phyloP scores from a whole-genome alignment of 2,888 invertebrate species.

The Cyclophora albipunctata region DNA sequence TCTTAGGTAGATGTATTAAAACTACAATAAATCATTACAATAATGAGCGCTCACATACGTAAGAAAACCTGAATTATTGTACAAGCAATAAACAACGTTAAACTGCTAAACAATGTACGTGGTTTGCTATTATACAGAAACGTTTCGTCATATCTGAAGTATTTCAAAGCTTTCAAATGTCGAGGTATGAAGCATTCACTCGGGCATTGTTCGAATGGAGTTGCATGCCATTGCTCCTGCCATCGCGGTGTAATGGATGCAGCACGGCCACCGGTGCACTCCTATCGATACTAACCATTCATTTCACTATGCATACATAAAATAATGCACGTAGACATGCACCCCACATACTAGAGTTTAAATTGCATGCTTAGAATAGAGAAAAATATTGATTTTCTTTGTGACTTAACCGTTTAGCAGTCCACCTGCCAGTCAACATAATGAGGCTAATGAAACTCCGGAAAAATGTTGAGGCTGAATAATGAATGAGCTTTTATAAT shows the following conservation, averaged over 20 bases:
- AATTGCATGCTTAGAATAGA: too few species aligned
- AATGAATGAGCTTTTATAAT: too few species aligned
- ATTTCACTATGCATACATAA: conserved; percentile 19
- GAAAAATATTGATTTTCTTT: neutral
- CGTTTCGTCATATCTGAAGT: conserved; percentile 17
- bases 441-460: too few species aligned
- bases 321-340: conserved; percentile 7
- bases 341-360: conserved; percentile 7
- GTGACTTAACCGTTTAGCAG: too few species aligned
- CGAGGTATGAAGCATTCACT: conserved; percentile 16
- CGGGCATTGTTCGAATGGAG: conserved; percentile 34
- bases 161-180: conserved; percentile 23
- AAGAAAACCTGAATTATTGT: too few species aligned
- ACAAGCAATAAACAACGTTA: too few species aligned
- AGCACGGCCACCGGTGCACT: conserved; percentile 27
- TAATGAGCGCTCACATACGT: too few species aligned
- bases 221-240: conserved; percentile 36
- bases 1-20: too few species aligned
- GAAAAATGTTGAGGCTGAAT: too few species aligned
- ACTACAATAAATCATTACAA: too few species aligned
- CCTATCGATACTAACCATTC: conserved; percentile 20
- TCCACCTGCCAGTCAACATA: too few species aligned
- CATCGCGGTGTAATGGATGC: conserved; percentile 31
- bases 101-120: too few species aligned
- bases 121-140: neutral